Percentiles rank a stretch among this genome's conserved stretches.
Conservation (phyloP, 2,113 vertebrate species). For the Ageneiosus marmoratus region DNA sequence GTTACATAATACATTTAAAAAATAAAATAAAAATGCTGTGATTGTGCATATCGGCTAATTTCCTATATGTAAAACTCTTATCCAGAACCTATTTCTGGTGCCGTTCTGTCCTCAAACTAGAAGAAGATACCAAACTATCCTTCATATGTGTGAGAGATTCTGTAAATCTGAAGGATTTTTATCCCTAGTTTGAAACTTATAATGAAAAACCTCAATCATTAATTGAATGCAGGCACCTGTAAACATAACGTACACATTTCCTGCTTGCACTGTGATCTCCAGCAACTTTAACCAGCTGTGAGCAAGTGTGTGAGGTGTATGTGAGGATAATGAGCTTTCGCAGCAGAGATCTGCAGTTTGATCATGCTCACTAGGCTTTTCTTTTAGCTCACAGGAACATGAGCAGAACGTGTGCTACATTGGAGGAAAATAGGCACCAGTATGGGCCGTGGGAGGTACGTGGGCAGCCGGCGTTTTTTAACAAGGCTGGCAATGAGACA, state of each 20-base stretch:
- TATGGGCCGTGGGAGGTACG: constrained; percentile 56
- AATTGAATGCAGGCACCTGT: constrained; percentile 1
- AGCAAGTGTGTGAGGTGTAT: constrained; percentile 30
- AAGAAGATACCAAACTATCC: neutral
- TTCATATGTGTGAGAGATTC: neutral
- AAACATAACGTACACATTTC: neutral
- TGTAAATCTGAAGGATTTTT: neutral
- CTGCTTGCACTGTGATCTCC: constrained; percentile 4
- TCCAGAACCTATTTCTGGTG: neutral
- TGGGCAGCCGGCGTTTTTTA: constrained; percentile 54
- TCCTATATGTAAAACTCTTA: too few species aligned
- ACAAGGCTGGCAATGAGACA: constrained; percentile 49
- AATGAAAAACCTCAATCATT: neutral
- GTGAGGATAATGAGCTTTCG: constrained; percentile 38
- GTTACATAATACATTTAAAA: neutral
- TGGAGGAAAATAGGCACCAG: constrained; percentile 58
- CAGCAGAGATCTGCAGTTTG: constrained; percentile 31
- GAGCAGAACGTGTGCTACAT: constrained; percentile 48
- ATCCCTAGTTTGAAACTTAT: neutral
- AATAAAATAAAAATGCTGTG: neutral
- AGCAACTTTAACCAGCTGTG: constrained; percentile 17
- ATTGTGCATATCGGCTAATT: neutral
- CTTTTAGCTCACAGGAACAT: constrained; percentile 48
- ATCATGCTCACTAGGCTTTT: constrained; percentile 27
- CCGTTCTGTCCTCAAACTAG: neutral